Percentiles rank a stretch among this genome's conserved stretches.
These are phyloP conservation scores for Melanchra persicariae DNA, from an alignment of 2,888 invertebrate genomes.

Conservation along the genomic window DNA sequence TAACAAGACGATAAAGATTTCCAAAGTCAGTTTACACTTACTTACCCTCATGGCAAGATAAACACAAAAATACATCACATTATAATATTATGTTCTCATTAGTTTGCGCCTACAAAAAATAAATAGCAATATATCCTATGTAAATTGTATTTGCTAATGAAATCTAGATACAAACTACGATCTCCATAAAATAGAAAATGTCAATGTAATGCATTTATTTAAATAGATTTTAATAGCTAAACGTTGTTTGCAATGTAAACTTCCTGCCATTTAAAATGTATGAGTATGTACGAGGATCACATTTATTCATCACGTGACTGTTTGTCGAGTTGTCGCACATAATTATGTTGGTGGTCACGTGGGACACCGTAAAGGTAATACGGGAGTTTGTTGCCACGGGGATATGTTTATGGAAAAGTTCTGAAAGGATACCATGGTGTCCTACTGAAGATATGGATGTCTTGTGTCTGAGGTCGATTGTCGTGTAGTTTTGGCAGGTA, in stretches of 20 bases:
- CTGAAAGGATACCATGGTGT: not conserved
- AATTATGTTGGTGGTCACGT: slow-evolving; percentile 27
- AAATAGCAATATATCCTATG: not conserved
- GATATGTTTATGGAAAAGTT: not conserved
- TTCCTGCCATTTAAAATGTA: slow-evolving; percentile 35
- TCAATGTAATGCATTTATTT: slow-evolving; percentile 23
- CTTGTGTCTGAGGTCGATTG: too few species aligned
- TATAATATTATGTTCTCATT: not conserved
- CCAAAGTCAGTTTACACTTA: too few species aligned
- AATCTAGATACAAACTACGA: not conserved
- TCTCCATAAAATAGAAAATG: slow-evolving; percentile 1
- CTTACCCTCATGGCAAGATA: not conserved
- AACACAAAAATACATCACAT: not conserved
- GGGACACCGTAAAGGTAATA: not conserved
- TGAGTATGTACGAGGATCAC: slow-evolving; percentile 38
- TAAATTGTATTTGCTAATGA: not conserved
- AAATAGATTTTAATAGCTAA: slow-evolving; percentile 15
- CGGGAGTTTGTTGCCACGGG: not conserved
- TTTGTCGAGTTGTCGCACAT: slow-evolving; percentile 1
- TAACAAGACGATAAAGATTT: not conserved
- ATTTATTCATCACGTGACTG: slow-evolving; percentile 45
- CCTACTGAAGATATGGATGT: too few species aligned
- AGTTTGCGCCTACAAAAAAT: not conserved
- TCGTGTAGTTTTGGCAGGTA: too few species aligned
- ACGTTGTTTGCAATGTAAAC: slow-evolving; percentile 37